Percentiles rank a stretch among this genome's conserved stretches.
Conservation (phyloP, 2,113 vertebrate genomes). For the Gasterosteus aculeatus region DNA sequence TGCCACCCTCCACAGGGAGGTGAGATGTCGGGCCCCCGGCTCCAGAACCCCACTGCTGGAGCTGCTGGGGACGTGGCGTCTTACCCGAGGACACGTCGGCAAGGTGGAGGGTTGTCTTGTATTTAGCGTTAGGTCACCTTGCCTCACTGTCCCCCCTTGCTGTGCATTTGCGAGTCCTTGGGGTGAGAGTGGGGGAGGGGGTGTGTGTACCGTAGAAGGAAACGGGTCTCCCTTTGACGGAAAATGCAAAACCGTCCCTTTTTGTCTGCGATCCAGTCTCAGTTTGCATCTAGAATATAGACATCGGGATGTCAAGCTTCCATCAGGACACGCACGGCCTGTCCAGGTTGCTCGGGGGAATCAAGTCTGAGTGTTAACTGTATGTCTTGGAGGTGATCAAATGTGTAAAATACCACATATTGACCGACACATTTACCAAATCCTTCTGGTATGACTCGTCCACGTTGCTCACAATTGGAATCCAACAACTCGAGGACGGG, state of each 20-base stretch:
- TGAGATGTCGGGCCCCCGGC: conserved; percentile 58
- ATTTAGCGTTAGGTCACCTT: conserved; percentile 45
- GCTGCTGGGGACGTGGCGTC: conserved; percentile 24
- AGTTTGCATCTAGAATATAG: conserved; percentile 54
- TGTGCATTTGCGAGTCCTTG: conserved; percentile 5
- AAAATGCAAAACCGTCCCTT: conserved; percentile 29
- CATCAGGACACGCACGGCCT: background rate
- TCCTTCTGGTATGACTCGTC: background rate
- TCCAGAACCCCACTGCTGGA: conserved; percentile 28
- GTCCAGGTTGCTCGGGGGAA: background rate
- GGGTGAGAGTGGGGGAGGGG: background rate
- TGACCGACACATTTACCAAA: background rate
- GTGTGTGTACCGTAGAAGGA: background rate
- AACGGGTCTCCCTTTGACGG: conserved; percentile 24
- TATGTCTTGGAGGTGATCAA: background rate
- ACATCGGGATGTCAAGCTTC: background rate
- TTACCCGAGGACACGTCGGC: conserved; percentile 50
- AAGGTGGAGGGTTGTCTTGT: conserved; percentile 30
- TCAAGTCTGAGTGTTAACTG: background rate
- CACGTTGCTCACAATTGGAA: conserved; percentile 5
- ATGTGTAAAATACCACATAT: background rate
- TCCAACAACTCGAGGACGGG: conserved; percentile 14
- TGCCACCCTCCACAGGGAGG: conserved; percentile 48
- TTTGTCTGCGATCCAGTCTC: conserved; percentile 31
- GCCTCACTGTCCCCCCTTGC: conserved; percentile 7